phyloP scores from a whole-genome alignment of 2,888 invertebrate genomes.

The Noctua pronuba region DNA sequence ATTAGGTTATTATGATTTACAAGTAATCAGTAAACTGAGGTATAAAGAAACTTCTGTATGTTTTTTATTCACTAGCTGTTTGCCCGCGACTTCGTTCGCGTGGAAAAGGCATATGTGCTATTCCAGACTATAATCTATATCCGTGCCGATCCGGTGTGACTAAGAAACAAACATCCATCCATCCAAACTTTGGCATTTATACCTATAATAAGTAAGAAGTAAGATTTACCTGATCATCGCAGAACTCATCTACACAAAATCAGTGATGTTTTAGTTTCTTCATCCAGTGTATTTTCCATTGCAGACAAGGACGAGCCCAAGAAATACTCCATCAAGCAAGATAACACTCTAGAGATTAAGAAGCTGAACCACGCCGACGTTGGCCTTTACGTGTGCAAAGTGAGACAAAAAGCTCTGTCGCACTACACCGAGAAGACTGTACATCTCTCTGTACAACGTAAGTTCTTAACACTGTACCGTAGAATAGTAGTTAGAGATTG shows the following conservation, averaged over 20 bases:
- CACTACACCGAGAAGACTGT: slow-evolving; percentile 83
- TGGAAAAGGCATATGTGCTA: too few relatives aligned
- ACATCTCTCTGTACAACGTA: slow-evolving; percentile 82
- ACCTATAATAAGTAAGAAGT: too few relatives aligned
- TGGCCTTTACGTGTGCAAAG: slow-evolving; percentile 84
- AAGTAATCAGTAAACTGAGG: not conserved
- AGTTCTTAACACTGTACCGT: slow-evolving; percentile 65
- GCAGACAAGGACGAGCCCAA: slow-evolving; percentile 73
- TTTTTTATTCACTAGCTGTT: not conserved
- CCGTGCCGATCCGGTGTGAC: too few relatives aligned
- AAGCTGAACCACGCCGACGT: slow-evolving; percentile 82
- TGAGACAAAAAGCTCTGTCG: slow-evolving; percentile 82
- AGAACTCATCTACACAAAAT: not conserved
- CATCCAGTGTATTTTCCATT: not conserved
- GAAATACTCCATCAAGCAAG: slow-evolving; percentile 77
- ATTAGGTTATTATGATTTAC: not conserved
- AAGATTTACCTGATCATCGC: not conserved
- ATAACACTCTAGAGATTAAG: slow-evolving; percentile 81
- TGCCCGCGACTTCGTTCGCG: too few relatives aligned
- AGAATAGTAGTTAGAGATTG: too few relatives aligned
- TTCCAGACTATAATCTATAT: too few relatives aligned
- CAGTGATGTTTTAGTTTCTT: not conserved
- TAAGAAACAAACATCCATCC: too few relatives aligned
- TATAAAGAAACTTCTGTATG: not conserved
- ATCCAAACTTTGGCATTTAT: too few relatives aligned